Conservation (phyloP, 2,888 invertebrate genomes). For the Caenorhabditis sp. region DNA sequence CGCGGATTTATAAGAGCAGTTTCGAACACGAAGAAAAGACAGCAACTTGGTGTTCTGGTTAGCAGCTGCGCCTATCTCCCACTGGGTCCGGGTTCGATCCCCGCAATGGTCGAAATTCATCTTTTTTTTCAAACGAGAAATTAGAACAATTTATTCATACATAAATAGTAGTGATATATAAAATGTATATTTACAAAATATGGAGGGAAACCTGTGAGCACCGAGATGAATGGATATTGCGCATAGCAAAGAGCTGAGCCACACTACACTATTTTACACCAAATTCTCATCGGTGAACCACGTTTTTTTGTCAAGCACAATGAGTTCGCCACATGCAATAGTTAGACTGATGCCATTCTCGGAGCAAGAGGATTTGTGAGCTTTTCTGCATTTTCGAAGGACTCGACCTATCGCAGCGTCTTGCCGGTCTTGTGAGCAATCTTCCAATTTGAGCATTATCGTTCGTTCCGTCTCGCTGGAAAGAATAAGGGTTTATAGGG, state of each 20-base stretch:
- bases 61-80: too few relatives aligned
- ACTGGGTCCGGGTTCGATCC: too few relatives aligned
- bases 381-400: constrained; percentile 28
- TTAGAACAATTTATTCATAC: too few relatives aligned
- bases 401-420: constrained; percentile 43
- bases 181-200: neutral
- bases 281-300: constrained; percentile 39
- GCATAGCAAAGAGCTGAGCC: too few relatives aligned
- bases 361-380: constrained; percentile 22
- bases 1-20: too few relatives aligned
- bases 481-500: neutral
- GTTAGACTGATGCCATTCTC: constrained; percentile 16
- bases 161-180: too few relatives aligned
- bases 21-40: too few relatives aligned
- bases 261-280: neutral
- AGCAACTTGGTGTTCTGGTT: too few relatives aligned
- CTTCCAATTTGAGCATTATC: constrained; percentile 40
- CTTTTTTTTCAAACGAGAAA: too few relatives aligned
- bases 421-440: constrained; percentile 39
- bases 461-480: constrained; percentile 22
- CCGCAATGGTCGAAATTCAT: too few relatives aligned
- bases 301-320: constrained; percentile 35
- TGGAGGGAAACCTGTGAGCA: neutral
- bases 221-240: neutral
- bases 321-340: constrained; percentile 19